phyloP scores from a whole-genome alignment of 1,140 invertebrate genomes.

The Plutomurus gul region DNA sequence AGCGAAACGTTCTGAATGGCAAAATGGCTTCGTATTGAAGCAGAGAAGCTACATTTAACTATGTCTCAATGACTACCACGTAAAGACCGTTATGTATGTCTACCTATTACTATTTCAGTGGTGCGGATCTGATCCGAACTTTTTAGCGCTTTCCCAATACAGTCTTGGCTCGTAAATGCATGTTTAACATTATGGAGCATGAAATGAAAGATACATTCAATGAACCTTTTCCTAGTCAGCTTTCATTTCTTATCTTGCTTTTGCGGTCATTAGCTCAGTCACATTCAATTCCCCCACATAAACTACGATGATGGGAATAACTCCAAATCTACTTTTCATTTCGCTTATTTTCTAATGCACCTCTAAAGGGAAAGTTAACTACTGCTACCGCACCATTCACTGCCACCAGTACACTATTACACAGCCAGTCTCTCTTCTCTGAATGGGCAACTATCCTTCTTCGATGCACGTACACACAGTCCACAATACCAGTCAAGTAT shows the following conservation, averaged over 20 bases:
- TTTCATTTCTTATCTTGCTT: background rate
- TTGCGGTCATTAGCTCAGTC: constrained; percentile 24
- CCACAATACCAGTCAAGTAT: background rate
- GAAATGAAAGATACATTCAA: background rate
- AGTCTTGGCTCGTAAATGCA: background rate
- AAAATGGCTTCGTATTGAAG: background rate
- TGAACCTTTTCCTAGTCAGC: background rate
- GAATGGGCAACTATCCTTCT: background rate
- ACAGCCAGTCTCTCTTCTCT: background rate
- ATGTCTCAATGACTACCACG: background rate
- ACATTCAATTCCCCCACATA: constrained; percentile 9
- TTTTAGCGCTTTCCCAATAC: background rate
- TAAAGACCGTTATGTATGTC: background rate
- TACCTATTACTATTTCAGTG: constrained; percentile 18
- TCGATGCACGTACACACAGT: background rate
- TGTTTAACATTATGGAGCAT: constrained; percentile 8
- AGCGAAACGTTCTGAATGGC: background rate
- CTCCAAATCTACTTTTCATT: constrained; percentile 25
- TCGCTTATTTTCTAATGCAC: background rate
- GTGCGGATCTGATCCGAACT: background rate
- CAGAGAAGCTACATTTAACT: background rate
- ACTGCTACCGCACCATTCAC: constrained; percentile 14
- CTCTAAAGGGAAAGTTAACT: background rate
- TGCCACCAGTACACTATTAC: background rate
- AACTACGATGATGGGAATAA: constrained; percentile 24